Conservation (phyloP, 2,797 vertebrate species). For the Florisuga fusca region DNA sequence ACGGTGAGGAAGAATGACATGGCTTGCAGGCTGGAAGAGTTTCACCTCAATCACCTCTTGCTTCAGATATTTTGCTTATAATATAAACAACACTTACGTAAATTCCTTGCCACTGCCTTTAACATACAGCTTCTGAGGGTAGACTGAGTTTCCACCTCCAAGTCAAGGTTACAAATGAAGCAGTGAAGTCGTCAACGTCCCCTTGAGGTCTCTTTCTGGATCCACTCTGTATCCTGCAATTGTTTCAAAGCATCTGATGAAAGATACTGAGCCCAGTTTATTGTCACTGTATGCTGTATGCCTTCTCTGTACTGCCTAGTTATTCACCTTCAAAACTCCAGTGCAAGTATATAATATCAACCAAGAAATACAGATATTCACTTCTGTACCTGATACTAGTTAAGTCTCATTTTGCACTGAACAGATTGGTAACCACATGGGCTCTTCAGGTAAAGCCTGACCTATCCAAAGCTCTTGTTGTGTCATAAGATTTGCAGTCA, state of each 20-base stretch:
- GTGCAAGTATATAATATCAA: not conserved
- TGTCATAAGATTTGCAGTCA: not conserved
- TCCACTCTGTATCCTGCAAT: conserved; percentile 59
- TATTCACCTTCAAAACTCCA: not conserved
- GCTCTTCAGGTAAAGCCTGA: not conserved
- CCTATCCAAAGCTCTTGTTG: not conserved
- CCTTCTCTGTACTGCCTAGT: not conserved
- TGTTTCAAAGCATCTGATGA: conserved; percentile 46
- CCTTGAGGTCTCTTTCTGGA: conserved; percentile 40
- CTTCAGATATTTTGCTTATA: not conserved
- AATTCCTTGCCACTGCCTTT: conserved; percentile 6
- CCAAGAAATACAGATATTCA: not conserved
- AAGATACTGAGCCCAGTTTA: not conserved
- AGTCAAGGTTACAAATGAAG: conserved; percentile 22
- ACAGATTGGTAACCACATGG: not conserved
- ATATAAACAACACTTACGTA: conserved; percentile 8
- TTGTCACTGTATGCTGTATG: not conserved
- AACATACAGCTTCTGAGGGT: not conserved
- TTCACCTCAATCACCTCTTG: not conserved
- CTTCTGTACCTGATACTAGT: not conserved
- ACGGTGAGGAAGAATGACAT: not conserved
- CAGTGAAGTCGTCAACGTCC: conserved; percentile 29
- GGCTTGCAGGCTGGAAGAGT: not conserved
- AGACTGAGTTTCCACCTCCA: conserved; percentile 21
- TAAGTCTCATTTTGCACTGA: not conserved